A percentile compares a stretch with the other conserved stretches of the same genome.
Conservation (phyloP, 2,113 vertebrate species). For the Puffinus mauretanicus region DNA sequence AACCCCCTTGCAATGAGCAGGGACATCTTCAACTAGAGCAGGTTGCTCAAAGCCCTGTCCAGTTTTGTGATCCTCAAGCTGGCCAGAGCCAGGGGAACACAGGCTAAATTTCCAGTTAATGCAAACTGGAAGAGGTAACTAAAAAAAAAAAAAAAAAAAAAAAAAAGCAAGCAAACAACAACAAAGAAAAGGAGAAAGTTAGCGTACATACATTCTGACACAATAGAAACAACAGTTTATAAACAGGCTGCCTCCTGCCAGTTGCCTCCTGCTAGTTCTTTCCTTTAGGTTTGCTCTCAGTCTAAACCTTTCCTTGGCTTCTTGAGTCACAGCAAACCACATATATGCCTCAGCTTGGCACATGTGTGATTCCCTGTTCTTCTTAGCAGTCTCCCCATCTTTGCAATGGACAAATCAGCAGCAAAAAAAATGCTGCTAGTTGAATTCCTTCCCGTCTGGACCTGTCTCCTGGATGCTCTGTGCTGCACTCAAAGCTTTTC, state of each 20-base stretch:
- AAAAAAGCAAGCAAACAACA: neutral
- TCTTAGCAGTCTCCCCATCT: neutral
- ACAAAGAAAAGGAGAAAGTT: neutral
- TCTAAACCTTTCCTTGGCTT: neutral
- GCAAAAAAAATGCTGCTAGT: neutral
- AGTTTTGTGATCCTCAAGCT: neutral
- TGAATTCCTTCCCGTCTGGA: neutral
- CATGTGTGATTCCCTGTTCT: neutral
- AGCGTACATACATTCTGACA: neutral
- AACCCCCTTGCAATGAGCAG: neutral
- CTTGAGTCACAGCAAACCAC: neutral
- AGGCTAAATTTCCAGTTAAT: neutral
- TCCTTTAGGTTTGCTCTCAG: neutral
- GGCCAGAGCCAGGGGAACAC: neutral
- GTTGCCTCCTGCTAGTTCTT: neutral
- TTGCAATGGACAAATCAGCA: neutral
- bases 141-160: neutral
- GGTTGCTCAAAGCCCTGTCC: neutral
- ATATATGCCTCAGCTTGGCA: neutral
- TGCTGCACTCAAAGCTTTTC: neutral
- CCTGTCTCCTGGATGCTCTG: neutral
- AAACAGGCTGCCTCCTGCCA: neutral
- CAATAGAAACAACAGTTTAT: neutral
- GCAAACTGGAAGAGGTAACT: neutral
- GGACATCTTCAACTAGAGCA: neutral